Evolutionary conservation across 37 sponge, comb jelly and placozoan species (phyloP).

Genomic region (Eunapius fragilis): DNA sequence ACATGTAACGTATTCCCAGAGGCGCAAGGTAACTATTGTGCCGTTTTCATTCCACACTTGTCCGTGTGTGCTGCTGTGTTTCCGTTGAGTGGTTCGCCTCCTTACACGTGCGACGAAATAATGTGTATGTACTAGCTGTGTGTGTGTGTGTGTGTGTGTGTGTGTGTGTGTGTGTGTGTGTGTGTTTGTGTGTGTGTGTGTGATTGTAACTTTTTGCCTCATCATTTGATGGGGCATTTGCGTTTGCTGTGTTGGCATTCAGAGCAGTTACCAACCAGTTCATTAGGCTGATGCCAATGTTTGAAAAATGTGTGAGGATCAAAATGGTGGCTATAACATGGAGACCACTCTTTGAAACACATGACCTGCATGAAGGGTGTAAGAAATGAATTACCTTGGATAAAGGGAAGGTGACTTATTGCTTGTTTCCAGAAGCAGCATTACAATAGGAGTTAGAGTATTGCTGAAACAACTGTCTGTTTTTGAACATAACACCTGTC

Average conservation of each 20-base stretch:
- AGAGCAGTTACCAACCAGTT: not conserved
- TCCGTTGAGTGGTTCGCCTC: not conserved
- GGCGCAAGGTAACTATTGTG: slow-evolving; percentile 13
- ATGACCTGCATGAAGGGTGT: no score
- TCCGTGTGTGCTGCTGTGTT: no score
- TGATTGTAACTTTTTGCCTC: not conserved
- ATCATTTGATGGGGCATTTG: not conserved
- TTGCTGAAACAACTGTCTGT: no score
- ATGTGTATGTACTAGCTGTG: no score
- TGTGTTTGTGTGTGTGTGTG: not conserved
- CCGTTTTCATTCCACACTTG: no score
- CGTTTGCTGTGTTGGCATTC: not conserved
- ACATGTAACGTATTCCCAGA: slow-evolving; percentile 10
- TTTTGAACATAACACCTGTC: no score
- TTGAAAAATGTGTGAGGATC: not conserved
- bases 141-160: not conserved
- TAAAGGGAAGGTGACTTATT: no score
- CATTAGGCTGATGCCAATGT: not conserved
- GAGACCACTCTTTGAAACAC: no score
- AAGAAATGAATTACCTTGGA: no score
- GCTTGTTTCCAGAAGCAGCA: no score
- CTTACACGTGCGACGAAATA: not conserved
- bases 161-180: not conserved
- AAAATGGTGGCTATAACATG: not conserved
- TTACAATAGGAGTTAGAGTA: no score